Conservation (phyloP, 2,797 vertebrate genomes). For the Crossoptilon crossoptilon region DNA sequence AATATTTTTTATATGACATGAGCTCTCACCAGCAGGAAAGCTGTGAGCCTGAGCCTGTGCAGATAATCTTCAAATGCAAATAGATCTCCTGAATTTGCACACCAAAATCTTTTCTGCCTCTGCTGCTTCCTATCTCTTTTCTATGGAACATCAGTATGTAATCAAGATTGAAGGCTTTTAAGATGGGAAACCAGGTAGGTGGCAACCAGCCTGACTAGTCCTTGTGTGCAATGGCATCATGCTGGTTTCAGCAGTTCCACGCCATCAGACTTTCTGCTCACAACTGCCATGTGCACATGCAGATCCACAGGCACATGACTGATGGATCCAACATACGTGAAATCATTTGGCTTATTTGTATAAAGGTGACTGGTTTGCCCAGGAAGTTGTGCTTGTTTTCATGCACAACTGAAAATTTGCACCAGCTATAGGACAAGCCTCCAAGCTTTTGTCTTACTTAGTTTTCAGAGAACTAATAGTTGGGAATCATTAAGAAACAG, state of each 20-base stretch:
- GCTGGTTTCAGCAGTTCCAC: constrained; percentile 41
- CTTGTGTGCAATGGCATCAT: constrained; percentile 6
- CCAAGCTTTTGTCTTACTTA: not conserved
- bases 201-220: constrained; percentile 59
- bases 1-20: not conserved
- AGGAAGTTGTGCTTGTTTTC: not conserved
- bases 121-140: constrained; percentile 43
- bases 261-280: not conserved
- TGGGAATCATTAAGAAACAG: not conserved
- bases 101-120: constrained; percentile 16
- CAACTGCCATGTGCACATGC: not conserved
- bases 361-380: not conserved
- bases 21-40: not conserved
- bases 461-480: not conserved
- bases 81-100: constrained; percentile 42
- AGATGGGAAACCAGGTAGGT: constrained; percentile 56
- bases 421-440: not conserved
- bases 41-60: not conserved
- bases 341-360: rapidly evolving
- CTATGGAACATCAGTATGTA: constrained; percentile 44
- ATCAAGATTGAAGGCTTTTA: constrained; percentile 53
- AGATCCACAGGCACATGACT: not conserved
- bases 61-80: constrained; percentile 46
- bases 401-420: not conserved
- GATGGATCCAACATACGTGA: not conserved